Base-by-base conservation (phyloP, 2,113 vertebrate genomes). In the Megaleporinus macrocephalus region DNA sequence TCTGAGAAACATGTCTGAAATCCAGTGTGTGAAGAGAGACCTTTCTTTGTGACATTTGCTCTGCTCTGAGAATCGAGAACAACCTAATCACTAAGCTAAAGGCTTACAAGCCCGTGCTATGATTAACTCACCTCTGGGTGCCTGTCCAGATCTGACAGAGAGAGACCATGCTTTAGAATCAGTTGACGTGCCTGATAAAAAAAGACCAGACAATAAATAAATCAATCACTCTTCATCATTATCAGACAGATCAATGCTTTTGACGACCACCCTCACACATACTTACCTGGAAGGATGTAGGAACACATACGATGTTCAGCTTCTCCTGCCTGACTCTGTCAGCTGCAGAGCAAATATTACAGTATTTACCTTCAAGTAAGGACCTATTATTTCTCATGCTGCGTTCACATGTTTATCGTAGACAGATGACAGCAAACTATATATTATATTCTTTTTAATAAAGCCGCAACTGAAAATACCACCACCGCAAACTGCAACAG, bases 211-310 rank as follows among this genome's bases (percentile, higher is more conserved):
- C 12, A 75, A 18, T 15, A 20, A 24, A 1, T 51, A 61, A 53
- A 1, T 4, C 36, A 36, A 36, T 4, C 3, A 36, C 9, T n/a
- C 9, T 16, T 47, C 15, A 41, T 71, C n/a, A 24, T 33, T 27
- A n/a, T 13, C 5, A 68, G 47, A 14, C 16, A 18, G 47, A 49
- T 30, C 26, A 72, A 44, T 33, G 53, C 33, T 49, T 27, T 20
- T 16, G 20, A 61, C 10, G 16, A 76, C 6, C 27, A 63, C 20
- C 15, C 22, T 29, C 11, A 1, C 49, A 22, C 30, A 71, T 22
- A 90, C 88, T 33, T 0, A 97, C 98, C 97, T 99, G 98, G 87
- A 99, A 99, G 57, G 98, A 99, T 0, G 97, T 98, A 16, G 98
- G 98, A 33, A 99, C 94, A 63, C 98, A 99, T 83, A 97, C 91